phyloP scores from a whole-genome alignment of 2,888 invertebrate genomes.

The Harpalus rubripes region DNA sequence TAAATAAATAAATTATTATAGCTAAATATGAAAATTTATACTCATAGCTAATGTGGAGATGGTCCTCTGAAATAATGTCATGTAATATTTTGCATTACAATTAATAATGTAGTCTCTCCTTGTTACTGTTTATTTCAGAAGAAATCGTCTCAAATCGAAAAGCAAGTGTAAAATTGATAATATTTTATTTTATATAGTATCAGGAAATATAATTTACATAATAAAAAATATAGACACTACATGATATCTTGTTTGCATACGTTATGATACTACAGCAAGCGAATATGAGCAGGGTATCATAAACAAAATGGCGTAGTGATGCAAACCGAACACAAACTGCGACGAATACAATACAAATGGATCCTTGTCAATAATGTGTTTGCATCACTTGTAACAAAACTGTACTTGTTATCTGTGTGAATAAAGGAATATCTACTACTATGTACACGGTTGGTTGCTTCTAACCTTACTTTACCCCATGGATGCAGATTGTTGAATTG shows the following conservation, averaged over 20 bases:
- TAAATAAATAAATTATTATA: too few species aligned
- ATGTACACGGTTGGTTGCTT: conserved; percentile 35
- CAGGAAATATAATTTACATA: conserved; percentile 66
- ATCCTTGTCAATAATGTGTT: conserved; percentile 28
- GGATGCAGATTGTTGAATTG: conserved; percentile 5
- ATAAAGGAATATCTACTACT: conserved; percentile 52
- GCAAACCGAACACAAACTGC: conserved; percentile 36
- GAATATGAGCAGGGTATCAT: conserved; percentile 37
- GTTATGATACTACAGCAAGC: conserved; percentile 60
- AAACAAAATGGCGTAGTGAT: conserved; percentile 57
- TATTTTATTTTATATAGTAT: conserved; percentile 61
- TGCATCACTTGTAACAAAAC: conserved; percentile 47
- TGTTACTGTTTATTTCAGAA: neutral
- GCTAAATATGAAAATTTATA: too few species aligned
- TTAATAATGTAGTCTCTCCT: neutral
- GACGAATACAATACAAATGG: conserved; percentile 1
- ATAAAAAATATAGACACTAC: conserved; percentile 66
- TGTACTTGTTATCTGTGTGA: conserved; percentile 57
- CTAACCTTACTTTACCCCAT: conserved; percentile 1
- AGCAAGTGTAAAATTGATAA: conserved; percentile 53
- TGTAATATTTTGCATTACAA: too few species aligned
- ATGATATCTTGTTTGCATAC: conserved; percentile 60
- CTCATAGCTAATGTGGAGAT: too few species aligned
- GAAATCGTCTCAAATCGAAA: neutral
- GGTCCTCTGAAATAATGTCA: neutral